Percentiles rank a stretch among this genome's conserved stretches.
These are phyloP conservation scores for Choristoneura rosaceana DNA, from an alignment of 2,888 invertebrate genomes.

Conservation along the genomic window DNA sequence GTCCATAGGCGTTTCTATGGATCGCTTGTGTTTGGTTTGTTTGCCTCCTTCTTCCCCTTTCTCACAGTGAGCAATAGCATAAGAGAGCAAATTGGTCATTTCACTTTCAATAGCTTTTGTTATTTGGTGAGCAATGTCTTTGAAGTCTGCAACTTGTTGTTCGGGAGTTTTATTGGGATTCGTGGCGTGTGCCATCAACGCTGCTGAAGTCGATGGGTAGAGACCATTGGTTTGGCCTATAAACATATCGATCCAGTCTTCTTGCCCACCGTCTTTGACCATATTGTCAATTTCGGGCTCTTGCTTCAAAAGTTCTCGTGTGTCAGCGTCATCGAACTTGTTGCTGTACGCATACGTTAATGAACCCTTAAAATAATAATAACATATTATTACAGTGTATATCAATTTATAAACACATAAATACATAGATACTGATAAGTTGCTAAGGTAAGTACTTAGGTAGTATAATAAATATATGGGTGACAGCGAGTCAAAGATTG, in stretches of 20 bases:
- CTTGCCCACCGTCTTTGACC: constrained; percentile 54
- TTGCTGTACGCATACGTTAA: constrained; percentile 54
- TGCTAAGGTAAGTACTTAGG: no score
- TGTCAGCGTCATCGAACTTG: constrained; percentile 50
- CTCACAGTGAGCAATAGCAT: constrained; percentile 59
- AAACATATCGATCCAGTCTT: constrained; percentile 69
- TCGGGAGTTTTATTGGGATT: constrained; percentile 67
- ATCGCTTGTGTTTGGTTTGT: constrained; percentile 63
- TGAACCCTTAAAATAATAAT: constrained; percentile 57
- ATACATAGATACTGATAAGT: no score
- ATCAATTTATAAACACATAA: no score
- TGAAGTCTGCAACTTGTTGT: constrained; percentile 74
- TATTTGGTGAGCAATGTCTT: constrained; percentile 69
- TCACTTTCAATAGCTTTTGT: constrained; percentile 67
- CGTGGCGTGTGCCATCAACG: constrained; percentile 68
- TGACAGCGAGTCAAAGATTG: no score
- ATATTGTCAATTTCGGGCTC: constrained; percentile 51
- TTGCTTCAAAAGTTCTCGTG: constrained; percentile 48
- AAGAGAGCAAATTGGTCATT: constrained; percentile 67
- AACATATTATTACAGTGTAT: no score
- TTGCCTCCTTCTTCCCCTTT: constrained; percentile 55
- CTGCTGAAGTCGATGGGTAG: constrained; percentile 63
- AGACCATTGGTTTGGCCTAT: constrained; percentile 53
- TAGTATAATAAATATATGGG: no score
- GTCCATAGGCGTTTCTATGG: constrained; percentile 71